These are phyloP conservation scores for Cirrhinus mrigala DNA, from an alignment of 2,797 vertebrate species.

Conservation along the genomic window DNA sequence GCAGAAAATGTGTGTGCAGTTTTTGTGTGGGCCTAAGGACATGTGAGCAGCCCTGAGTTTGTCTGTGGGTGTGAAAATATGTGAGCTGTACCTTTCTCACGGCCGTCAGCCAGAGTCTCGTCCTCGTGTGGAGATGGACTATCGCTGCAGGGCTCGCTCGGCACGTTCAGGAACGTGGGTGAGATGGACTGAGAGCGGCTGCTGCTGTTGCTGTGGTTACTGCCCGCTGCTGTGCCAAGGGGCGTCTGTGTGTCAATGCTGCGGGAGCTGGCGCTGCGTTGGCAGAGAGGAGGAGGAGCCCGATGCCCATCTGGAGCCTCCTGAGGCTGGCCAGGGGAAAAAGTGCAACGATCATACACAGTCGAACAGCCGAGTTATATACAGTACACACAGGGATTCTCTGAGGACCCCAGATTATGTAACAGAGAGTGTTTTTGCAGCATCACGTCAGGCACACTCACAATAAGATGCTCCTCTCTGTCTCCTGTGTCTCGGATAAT, in stretches of 20 bases:
- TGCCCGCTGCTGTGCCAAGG: slow-evolving; percentile 73
- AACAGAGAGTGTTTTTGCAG: neutral
- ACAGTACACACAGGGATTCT: slow-evolving; percentile 5
- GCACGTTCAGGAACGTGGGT: slow-evolving; percentile 83
- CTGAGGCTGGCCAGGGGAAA: slow-evolving; percentile 74
- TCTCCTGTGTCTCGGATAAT: slow-evolving; percentile 87
- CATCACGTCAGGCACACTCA: slow-evolving; percentile 70
- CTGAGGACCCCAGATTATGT: neutral
- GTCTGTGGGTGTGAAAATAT: slow-evolving; percentile 5
- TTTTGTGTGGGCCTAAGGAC: neutral
- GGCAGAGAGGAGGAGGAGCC: slow-evolving; percentile 77
- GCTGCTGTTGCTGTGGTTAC: slow-evolving; percentile 83
- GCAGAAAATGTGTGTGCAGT: neutral
- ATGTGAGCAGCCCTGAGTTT: neutral
- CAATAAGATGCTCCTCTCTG: slow-evolving; percentile 85
- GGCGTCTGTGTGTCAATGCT: slow-evolving; percentile 89
- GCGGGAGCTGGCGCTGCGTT: slow-evolving; percentile 84
- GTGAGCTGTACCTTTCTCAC: slow-evolving; percentile 82
- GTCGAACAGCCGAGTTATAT: neutral
- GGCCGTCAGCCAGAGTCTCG: slow-evolving; percentile 78
- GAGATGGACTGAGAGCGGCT: slow-evolving; percentile 88
- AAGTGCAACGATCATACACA: neutral
- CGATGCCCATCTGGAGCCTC: slow-evolving; percentile 87
- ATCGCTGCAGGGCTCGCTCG: slow-evolving; percentile 78
- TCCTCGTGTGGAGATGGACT: slow-evolving; percentile 82